Evolutionary conservation across 2,797 vertebrate genomes (phyloP).

Genomic region (Apogon hyalosoma): DNA sequence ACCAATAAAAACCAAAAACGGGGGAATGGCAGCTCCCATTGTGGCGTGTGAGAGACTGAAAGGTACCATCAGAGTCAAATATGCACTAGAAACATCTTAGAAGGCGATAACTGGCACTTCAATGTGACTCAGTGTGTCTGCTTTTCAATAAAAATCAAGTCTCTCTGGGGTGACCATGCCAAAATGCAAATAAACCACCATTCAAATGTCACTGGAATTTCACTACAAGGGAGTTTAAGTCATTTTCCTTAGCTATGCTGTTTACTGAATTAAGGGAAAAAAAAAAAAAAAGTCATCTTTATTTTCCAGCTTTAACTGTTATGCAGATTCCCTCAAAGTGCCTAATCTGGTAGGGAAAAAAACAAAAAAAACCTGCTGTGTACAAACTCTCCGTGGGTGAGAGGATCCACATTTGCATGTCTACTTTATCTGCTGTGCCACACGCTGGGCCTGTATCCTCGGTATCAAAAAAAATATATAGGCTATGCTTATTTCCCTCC

Average conservation of each 20-base stretch:
- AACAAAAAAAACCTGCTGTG: neutral
- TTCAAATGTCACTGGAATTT: constrained; percentile 67
- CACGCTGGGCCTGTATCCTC: neutral
- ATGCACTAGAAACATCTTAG: constrained; percentile 34
- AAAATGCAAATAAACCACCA: constrained; percentile 70
- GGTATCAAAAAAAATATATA: neutral
- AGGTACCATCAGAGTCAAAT: constrained; percentile 11
- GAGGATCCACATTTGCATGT: constrained; percentile 13
- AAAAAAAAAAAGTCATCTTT: constrained; percentile 10
- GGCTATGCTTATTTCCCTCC: neutral
- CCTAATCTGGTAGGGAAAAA: constrained; percentile 24
- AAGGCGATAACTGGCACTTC: constrained; percentile 58
- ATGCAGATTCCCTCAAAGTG: constrained; percentile 13
- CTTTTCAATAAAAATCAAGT: constrained; percentile 53
- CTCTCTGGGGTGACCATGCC: constrained; percentile 51
- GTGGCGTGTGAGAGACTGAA: constrained; percentile 4
- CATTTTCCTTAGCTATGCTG: constrained; percentile 58
- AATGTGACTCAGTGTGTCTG: constrained; percentile 51
- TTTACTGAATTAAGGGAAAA: constrained; percentile 23
- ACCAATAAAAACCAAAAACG: constrained; percentile 4
- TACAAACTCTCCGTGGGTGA: constrained; percentile 7
- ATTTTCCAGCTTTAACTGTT: constrained; percentile 46
- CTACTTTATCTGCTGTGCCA: constrained; percentile 27
- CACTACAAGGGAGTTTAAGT: constrained; percentile 56
- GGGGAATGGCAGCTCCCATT: neutral